Evolutionary conservation across 2,888 invertebrate genomes (phyloP).

Genomic region (Nezara viridula): DNA sequence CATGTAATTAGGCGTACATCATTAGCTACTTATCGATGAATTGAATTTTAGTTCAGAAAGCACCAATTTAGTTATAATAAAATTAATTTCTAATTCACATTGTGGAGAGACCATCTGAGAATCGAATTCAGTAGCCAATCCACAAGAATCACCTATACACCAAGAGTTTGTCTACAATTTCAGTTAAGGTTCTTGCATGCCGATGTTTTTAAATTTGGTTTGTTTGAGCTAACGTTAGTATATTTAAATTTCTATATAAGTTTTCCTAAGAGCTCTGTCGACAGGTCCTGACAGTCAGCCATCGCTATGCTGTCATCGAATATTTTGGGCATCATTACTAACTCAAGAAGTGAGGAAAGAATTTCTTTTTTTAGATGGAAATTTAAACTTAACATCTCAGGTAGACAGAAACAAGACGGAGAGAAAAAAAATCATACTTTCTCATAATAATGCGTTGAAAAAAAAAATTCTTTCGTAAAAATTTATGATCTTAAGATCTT

Average conservation of each 20-base stretch:
- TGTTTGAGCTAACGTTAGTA: not conserved
- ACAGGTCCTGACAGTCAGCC: not conserved
- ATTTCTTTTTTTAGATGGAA: constrained; percentile 20
- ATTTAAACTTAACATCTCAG: not conserved
- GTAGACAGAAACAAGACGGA: not conserved
- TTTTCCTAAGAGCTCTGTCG: not conserved
- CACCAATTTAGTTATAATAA: too few species aligned
- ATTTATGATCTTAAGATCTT: too few species aligned
- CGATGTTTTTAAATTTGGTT: not conserved
- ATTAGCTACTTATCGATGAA: too few species aligned
- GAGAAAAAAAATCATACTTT: too few species aligned
- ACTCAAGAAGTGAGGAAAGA: not conserved
- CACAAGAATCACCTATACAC: not conserved
- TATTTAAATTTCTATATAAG: constrained; percentile 7
- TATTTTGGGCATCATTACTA: not conserved
- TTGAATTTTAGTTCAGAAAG: too few species aligned
- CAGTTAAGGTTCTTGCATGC: not conserved
- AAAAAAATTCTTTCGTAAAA: too few species aligned
- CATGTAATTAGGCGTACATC: too few species aligned
- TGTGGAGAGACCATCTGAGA: too few species aligned
- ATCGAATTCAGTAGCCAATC: too few species aligned
- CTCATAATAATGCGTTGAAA: too few species aligned
- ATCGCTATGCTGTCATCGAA: not conserved
- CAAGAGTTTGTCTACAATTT: not conserved
- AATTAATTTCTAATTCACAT: too few species aligned